Base-by-base conservation (phyloP, 2,113 vertebrate species). In the Elachura formosa region DNA sequence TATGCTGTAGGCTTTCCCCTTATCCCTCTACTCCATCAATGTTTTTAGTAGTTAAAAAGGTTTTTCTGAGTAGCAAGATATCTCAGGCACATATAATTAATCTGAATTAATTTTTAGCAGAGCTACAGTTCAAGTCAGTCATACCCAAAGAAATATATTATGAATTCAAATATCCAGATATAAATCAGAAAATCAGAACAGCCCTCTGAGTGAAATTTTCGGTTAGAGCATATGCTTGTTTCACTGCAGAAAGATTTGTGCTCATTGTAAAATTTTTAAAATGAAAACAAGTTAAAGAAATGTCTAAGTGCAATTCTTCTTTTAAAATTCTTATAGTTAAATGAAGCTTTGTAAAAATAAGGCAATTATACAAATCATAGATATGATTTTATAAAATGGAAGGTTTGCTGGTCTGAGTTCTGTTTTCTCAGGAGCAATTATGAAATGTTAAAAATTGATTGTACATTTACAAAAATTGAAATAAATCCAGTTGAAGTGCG, bases 111-210 rank as follows among this genome's bases (percentile, higher is more conserved):
- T 81, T 88, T 93, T 55, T 87, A 58, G 48, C 58, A 26, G 17
- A 84, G 46, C 17, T 78, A 82, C 46, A 91, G 59, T 62, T 51
- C 54, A 92, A 82, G 69, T 84, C 31, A 93, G 26, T 90, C n/a
- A 56, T 38, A 86, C 56, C 81, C 89, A 93, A 93, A 85, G 7
- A 95, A 77, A 62, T 52, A 2, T 45, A 59, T 75, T 83, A 71
- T 56, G 61, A 90, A 96, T 91, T 85, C 87, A 89, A 41, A 34
- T 81, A 94, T 51, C 9, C 75, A 96, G 64, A 87, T 59, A 94
- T 25, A 89, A 93, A 87, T 46, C 95, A 93, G 78, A 77, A 94
- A 90, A 95, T 14, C 2, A 8, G 20, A 49, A 54, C 31, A 87
- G 10, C 3, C 6, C 1, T 48, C 21, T 28, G 33, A 45, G 6